phyloP scores from a whole-genome alignment of 2,888 invertebrate genomes.

The Drosophila mayaguana region DNA sequence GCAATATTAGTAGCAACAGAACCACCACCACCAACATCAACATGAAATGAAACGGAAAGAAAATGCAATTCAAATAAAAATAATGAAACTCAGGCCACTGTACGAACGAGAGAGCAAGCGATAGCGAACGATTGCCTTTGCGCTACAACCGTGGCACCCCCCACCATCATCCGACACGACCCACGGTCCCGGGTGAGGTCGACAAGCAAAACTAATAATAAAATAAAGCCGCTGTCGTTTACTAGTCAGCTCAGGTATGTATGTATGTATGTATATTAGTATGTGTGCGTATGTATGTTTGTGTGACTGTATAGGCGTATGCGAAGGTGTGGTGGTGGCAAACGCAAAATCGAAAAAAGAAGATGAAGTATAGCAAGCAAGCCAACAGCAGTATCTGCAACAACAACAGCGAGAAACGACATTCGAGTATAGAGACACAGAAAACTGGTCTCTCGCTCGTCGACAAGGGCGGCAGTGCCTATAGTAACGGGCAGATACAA shows the following conservation, averaged over 20 bases:
- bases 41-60: constrained; percentile 4
- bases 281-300: neutral
- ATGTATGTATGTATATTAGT: neutral
- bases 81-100: constrained; percentile 43
- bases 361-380: constrained; percentile 76
- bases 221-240: constrained; percentile 73
- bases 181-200: constrained; percentile 44
- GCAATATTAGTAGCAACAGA: constrained; percentile 11
- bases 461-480: constrained; percentile 26
- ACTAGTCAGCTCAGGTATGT: constrained; percentile 57
- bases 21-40: neutral
- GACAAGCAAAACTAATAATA: constrained; percentile 75
- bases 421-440: constrained; percentile 73
- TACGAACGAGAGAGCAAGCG: constrained; percentile 45
- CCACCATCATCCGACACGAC: constrained; percentile 11
- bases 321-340: constrained; percentile 58
- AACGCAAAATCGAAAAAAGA: constrained; percentile 69
- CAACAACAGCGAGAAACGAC: constrained; percentile 45
- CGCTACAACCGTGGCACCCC: constrained; percentile 19
- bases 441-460: constrained; percentile 61
- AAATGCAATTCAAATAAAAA: constrained; percentile 30
- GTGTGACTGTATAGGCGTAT: constrained; percentile 18
- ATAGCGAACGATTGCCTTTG: constrained; percentile 53
- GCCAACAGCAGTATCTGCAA: constrained; percentile 31
- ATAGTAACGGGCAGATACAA: constrained; percentile 48